Percentiles rank a stretch among this genome's conserved stretches.
Evolutionary conservation across 2,888 invertebrate genomes (phyloP).

Genomic region (Epiblema foenella): DNA sequence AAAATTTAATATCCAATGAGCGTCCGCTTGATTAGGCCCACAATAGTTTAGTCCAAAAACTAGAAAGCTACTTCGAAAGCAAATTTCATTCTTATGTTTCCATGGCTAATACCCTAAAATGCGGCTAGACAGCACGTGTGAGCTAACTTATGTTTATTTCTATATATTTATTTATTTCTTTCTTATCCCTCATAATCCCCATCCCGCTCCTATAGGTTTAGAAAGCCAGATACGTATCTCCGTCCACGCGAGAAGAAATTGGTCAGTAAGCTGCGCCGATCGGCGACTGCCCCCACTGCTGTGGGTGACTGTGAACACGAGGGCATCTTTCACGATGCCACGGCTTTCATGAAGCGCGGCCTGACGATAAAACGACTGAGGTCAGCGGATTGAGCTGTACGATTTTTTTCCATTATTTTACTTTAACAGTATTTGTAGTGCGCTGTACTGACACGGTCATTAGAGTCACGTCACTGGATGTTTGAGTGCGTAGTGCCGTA

Average conservation of each 20-base stretch:
- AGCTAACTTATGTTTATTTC: slow-evolving; percentile 57
- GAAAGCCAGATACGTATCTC: slow-evolving; percentile 83
- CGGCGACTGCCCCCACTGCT: slow-evolving; percentile 76
- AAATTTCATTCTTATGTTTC: slow-evolving; percentile 4
- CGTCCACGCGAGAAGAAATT: slow-evolving; percentile 71
- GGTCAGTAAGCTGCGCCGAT: slow-evolving; percentile 68
- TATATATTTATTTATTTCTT: slow-evolving; percentile 71
- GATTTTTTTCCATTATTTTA: slow-evolving; percentile 65
- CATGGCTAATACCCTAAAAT: not conserved
- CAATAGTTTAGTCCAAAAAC: not conserved
- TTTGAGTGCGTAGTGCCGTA: slow-evolving; percentile 56
- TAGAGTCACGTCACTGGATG: slow-evolving; percentile 59
- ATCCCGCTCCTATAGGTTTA: slow-evolving; percentile 76
- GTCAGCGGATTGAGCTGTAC: slow-evolving; percentile 82
- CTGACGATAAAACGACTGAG: slow-evolving; percentile 83
- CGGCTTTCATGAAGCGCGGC: slow-evolving; percentile 80
- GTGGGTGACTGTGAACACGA: slow-evolving; percentile 72
- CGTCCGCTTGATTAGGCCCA: slow-evolving; percentile 18
- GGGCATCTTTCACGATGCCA: slow-evolving; percentile 79
- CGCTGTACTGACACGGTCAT: slow-evolving; percentile 78
- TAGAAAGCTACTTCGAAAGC: not conserved
- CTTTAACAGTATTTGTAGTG: slow-evolving; percentile 74
- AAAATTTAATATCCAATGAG: not conserved
- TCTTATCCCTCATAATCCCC: slow-evolving; percentile 66
- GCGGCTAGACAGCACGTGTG: slow-evolving; percentile 49